Evolutionary conservation across 2,888 invertebrate genomes (phyloP).

Genomic region (Cheilosia variabilis): DNA sequence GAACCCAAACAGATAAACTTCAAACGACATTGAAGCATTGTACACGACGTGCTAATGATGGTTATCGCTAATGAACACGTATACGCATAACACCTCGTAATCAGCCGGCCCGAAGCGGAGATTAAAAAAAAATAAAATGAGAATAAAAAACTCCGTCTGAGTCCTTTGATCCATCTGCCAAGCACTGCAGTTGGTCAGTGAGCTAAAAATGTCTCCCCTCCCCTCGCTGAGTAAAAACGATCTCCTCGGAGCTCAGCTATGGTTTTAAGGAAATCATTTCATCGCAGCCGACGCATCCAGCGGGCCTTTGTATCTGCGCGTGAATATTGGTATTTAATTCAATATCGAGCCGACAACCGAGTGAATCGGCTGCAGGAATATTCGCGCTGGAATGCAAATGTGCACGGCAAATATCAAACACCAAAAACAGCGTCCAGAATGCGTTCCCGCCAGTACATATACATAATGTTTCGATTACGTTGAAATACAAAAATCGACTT

Average conservation of each 20-base stretch:
- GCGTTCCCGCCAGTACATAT: constrained; percentile 40
- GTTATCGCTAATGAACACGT: constrained; percentile 76
- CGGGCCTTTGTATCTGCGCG: constrained; percentile 65
- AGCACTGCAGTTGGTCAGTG: constrained; percentile 41
- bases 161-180: constrained; percentile 63
- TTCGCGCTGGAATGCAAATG: constrained; percentile 72
- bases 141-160: constrained; percentile 17
- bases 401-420: constrained; percentile 73
- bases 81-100: constrained; percentile 76
- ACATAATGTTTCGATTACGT: constrained; percentile 26
- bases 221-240: constrained; percentile 1
- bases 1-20: constrained; percentile 70
- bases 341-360: constrained; percentile 57
- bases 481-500: constrained; percentile 44
- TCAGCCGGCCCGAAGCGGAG: constrained; percentile 58
- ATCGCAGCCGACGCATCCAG: constrained; percentile 19
- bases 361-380: constrained; percentile 36
- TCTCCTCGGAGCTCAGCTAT: constrained; percentile 27
- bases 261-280: constrained; percentile 60
- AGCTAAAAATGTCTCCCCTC: not conserved
- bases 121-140: constrained; percentile 2
- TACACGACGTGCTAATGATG: constrained; percentile 75
- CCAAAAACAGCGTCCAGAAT: constrained; percentile 70
- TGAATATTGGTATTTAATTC: constrained; percentile 75
- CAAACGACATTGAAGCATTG: constrained; percentile 74